Base-by-base conservation (phyloP, 2,797 vertebrate species). In the Labeo calbasu region DNA sequence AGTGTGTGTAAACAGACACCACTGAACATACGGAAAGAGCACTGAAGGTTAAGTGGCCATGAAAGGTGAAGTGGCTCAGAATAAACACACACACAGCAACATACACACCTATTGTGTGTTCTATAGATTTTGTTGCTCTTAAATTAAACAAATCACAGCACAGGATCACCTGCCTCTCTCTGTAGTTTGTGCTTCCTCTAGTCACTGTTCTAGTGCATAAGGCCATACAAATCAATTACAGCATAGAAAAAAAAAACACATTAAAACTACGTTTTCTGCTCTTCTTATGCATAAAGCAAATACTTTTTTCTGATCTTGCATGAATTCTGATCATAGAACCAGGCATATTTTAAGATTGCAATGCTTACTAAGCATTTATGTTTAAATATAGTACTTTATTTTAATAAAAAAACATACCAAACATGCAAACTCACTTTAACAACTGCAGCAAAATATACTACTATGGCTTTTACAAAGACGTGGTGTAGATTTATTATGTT, bases 1-100 rank as follows among this genome's bases (percentile, higher is more conserved):
- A 63, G 83, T 77, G 85, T 79, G 78, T 76, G 80, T 85, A 66
- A 59, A 10, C 25, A 76, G 63, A 57, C 87, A 84, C 83, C 61
- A 79, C 71, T 78, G 43, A 66, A 68, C 77, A 63, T 48, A 51
- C 3, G 19, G 48, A 55, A 76, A 70, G 57, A 40, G 59, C 21
- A 25, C 50, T 61, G 9, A 59, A 63, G 43, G 81, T 69, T 63
- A 53, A 68, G 43, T 61, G 73, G 17, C 23, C n/a, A 46, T 50
- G 43, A 81, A 23, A 73, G 43, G 19, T 72, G 79, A 81, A 61
- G 40, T 11, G 40, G 23, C 25, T 32, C 32, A 75, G 28, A 75
- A 82, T 65, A 46, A 48, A 82, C 53, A 57, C 46, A 55, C 65
- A 76, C 4, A 66, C 46, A 28, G 43, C 17, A 51, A 36, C 25